A percentile compares a stretch with the other conserved stretches of the same genome.
These are phyloP conservation scores for Myiozetetes cayanensis DNA, from an alignment of 2,113 vertebrate genomes.

Conservation along the genomic window DNA sequence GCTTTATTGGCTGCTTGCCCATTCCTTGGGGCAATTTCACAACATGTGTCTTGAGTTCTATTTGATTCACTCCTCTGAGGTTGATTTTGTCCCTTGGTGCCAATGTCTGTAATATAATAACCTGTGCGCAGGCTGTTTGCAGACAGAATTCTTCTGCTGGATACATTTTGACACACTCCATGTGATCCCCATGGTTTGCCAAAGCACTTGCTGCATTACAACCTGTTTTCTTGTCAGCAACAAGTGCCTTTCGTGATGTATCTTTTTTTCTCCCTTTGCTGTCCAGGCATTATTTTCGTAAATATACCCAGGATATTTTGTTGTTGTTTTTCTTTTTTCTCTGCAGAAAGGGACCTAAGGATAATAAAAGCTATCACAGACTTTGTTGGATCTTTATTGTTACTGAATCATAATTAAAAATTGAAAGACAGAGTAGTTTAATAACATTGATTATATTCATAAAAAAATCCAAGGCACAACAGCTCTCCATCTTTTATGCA, in stretches of 20 bases:
- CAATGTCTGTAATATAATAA: conserved; percentile 54
- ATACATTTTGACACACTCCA: conserved; percentile 34
- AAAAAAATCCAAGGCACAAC: not conserved
- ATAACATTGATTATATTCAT: not conserved
- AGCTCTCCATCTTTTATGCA: not conserved
- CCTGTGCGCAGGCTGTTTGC: not conserved
- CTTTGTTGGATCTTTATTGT: not conserved
- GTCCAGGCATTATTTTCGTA: not conserved
- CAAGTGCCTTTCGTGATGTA: not conserved
- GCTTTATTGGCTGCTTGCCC: conserved; percentile 59
- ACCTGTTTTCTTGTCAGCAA: conserved; percentile 35
- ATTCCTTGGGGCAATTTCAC: conserved; percentile 65
- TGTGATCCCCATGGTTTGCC: conserved; percentile 36
- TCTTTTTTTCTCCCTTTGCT: not conserved
- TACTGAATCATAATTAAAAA: not conserved
- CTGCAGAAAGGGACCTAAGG: not conserved
- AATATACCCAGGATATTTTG: not conserved
- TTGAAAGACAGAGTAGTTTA: not conserved
- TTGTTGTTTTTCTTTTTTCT: not conserved
- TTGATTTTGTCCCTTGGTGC: conserved; percentile 54
- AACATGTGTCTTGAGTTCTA: conserved; percentile 50
- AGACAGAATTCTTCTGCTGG: conserved; percentile 49
- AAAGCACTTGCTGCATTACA: conserved; percentile 54
- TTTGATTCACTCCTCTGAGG: conserved; percentile 59
- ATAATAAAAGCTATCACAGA: not conserved